A percentile compares a stretch with the other conserved stretches of the same genome.
phyloP scores from a whole-genome alignment of 53 echinoderm and acorn worm species.

The Echinometra lucunter region DNA sequence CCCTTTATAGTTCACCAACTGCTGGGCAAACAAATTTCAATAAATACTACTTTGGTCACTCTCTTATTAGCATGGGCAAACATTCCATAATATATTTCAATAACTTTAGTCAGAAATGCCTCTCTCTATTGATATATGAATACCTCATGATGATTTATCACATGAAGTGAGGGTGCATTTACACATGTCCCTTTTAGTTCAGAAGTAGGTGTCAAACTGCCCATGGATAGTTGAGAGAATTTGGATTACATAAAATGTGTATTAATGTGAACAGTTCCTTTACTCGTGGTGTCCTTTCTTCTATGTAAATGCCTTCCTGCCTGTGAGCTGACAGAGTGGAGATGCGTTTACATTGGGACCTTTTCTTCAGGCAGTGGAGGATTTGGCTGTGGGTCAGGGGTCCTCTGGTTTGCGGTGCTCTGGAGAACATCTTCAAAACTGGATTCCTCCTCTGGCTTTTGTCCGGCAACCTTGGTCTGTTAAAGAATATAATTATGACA shows the following conservation, averaged over 20 bases:
- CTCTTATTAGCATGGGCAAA: background rate
- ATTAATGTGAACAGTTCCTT: constrained; percentile 6
- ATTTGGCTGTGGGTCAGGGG: constrained; percentile 59
- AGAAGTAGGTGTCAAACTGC: background rate
- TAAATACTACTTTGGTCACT: background rate
- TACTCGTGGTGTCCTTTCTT: constrained; percentile 4
- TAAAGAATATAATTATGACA: background rate
- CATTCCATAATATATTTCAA: background rate
- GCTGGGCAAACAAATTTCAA: background rate
- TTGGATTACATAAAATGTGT: background rate
- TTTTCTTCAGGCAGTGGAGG: constrained; percentile 65
- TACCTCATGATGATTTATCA: background rate
- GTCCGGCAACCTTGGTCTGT: constrained; percentile 82
- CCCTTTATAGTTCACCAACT: too few relatives aligned
- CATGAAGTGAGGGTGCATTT: background rate
- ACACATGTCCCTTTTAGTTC: background rate
- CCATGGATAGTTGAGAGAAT: background rate
- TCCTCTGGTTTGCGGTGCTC: constrained; percentile 45
- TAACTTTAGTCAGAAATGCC: background rate
- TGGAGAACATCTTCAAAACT: constrained; percentile 74
- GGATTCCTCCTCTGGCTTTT: constrained; percentile 77
- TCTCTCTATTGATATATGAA: background rate
- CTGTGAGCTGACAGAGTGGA: background rate
- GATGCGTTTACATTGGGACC: constrained; percentile 61
- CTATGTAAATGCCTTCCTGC: background rate